These are phyloP conservation scores for Trachops cirrhosus DNA, from an alignment of 2,797 vertebrate species.

Conservation along the genomic window DNA sequence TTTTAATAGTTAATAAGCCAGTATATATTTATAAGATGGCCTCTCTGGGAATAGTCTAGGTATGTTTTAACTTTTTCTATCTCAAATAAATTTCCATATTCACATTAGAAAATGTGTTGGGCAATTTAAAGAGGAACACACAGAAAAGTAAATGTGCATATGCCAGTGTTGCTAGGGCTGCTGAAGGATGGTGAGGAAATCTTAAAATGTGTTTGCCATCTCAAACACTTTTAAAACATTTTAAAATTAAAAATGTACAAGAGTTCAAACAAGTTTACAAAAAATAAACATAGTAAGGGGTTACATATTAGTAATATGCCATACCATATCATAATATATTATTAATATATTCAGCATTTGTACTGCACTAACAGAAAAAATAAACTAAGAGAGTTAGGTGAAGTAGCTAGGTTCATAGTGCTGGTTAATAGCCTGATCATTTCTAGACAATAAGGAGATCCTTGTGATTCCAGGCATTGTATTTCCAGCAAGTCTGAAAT, in stretches of 20 bases:
- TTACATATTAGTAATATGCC: not conserved
- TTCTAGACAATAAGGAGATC: not conserved
- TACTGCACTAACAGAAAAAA: not conserved
- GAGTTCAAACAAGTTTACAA: not conserved
- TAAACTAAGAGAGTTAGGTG: not conserved
- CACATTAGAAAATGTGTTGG: not conserved
- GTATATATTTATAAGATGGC: not conserved
- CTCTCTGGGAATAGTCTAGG: not conserved
- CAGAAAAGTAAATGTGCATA: not conserved
- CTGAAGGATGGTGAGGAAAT: not conserved
- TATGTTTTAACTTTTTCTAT: not conserved
- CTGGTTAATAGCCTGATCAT: not conserved
- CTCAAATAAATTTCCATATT: not conserved
- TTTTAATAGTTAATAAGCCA: not conserved
- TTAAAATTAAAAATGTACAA: not conserved
- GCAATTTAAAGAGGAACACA: not conserved
- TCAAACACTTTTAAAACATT: not conserved
- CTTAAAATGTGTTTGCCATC: not conserved
- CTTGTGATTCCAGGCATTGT: not conserved
- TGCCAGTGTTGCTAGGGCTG: not conserved
- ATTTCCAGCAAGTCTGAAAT: not conserved
- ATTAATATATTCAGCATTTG: not conserved
- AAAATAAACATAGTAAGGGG: not conserved
- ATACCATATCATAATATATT: too few relatives aligned
- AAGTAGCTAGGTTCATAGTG: not conserved